Evolutionary conservation across 1,140 invertebrate genomes (phyloP).

Genomic region (Pogonomyrmex barbatus): DNA sequence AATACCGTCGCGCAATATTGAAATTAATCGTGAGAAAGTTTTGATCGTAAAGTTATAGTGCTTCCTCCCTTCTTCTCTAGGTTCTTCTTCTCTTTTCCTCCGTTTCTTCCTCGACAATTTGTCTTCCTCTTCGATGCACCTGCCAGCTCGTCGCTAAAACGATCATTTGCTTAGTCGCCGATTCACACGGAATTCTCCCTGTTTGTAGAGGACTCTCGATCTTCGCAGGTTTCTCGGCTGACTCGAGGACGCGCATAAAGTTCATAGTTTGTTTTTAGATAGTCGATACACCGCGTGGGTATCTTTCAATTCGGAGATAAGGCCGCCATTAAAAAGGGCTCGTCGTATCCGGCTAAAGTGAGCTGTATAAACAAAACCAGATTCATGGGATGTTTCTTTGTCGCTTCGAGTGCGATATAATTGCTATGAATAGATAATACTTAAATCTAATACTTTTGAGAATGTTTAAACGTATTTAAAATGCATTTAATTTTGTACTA

Average conservation of each 20-base stretch:
- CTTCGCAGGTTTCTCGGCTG: conserved; percentile 60
- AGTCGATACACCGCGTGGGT: conserved; percentile 66
- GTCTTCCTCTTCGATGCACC: conserved; percentile 63
- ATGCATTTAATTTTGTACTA: neutral
- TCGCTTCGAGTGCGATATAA: neutral
- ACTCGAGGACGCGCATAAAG: conserved; percentile 19
- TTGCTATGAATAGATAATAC: neutral
- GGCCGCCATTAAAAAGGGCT: conserved; percentile 62
- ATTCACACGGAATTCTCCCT: conserved; percentile 65
- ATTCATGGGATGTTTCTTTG: conserved; percentile 54
- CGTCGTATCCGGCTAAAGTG: conserved; percentile 63
- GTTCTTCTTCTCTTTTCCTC: neutral
- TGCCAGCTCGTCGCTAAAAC: conserved; percentile 66
- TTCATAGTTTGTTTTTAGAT: conserved; percentile 73
- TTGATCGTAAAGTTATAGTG: conserved; percentile 24
- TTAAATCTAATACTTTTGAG: neutral
- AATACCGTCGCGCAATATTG: neutral
- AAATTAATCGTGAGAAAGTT: conserved; percentile 52
- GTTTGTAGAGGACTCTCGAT: conserved; percentile 72
- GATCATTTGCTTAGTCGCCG: conserved; percentile 67
- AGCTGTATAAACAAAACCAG: conserved; percentile 74
- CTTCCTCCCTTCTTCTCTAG: neutral
- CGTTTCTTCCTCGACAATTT: neutral
- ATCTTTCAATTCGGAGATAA: conserved; percentile 77
- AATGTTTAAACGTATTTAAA: neutral